Base-by-base conservation (phyloP, 2,797 vertebrate genomes). In the Odontamblyopus rebecca region DNA sequence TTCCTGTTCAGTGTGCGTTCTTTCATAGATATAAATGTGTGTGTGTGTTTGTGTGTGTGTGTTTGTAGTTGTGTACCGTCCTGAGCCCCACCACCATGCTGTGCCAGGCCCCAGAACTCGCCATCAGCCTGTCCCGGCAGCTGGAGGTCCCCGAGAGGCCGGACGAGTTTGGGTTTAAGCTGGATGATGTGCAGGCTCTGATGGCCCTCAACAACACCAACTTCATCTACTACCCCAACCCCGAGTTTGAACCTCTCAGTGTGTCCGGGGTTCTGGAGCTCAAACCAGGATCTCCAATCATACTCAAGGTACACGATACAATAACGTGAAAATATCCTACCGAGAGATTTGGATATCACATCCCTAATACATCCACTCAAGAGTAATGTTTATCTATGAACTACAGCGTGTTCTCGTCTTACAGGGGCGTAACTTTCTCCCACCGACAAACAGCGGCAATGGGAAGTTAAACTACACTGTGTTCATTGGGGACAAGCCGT, bases 391-490 rank as follows among this genome's bases (percentile, higher is more conserved):
- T 1, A 6, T 53, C 4, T 29, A 57, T 61, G 1, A 6, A 5
- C n/a, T 32, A 53, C 16, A 60, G 3, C 0, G 15, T 63, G 3
- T 16, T 18, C 73, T 71, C 4, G 83, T 65, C 30, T 75, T 84
- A 35, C 81, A 99, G 98, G 98, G 98, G 57, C 94, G 95, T 80
- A 98, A 99, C 86, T 91, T 99, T 83, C 96, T 98, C 67, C 98
- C 98, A 0, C 95, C 96, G 0, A 96, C 96, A 75, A 95, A 94
- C 0, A 97, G 95, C 71, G 97, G 96, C 18, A 98, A 99, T 0
- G 96, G 96, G 82, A 99, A 96, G 75, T 90, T 99, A 70, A 99
- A 99, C 91, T 99, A 98, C 89, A 97, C 96, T 0, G 96, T 99
- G 53, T 89, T 98, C 82, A 95, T 99, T 16, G 97, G 98, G 4